Evolutionary conservation across 2,888 invertebrate genomes (phyloP).

Genomic region (Agrotis exclamationis): DNA sequence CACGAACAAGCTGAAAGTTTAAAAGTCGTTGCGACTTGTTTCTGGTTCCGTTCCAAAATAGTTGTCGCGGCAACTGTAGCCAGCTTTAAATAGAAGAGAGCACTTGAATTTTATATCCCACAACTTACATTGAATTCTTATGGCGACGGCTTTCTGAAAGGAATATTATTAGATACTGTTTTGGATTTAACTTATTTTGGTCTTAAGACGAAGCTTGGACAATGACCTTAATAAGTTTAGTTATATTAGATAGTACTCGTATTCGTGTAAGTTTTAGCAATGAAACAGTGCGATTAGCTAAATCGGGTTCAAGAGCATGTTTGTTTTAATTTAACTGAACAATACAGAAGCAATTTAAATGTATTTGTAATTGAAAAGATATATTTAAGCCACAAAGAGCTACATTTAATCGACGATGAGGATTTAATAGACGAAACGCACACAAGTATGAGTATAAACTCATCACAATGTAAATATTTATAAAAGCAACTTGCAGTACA

Average conservation of each 20-base stretch:
- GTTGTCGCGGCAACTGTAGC: conserved; percentile 52
- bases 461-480: background rate
- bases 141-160: conserved; percentile 23
- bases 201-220: too few species aligned
- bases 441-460: background rate
- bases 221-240: too few species aligned
- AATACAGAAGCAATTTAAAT: too few species aligned
- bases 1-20: conserved; percentile 49
- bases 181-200: conserved; percentile 14
- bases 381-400: too few species aligned
- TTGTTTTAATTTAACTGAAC: too few species aligned
- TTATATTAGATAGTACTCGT: background rate
- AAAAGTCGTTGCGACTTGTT: conserved; percentile 47
- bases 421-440: too few species aligned
- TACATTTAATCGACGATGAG: too few species aligned
- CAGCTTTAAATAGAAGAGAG: conserved; percentile 67
- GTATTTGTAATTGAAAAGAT: too few species aligned
- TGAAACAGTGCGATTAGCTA: too few species aligned
- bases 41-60: conserved; percentile 68
- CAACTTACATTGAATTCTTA: conserved; percentile 64
- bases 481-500: background rate
- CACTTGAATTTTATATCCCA: conserved; percentile 67
- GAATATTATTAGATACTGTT: conserved; percentile 37
- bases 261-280: too few species aligned
- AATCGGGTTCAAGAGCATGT: too few species aligned